phyloP scores from a whole-genome alignment of 2,113 vertebrate genomes.

The Echinops telfairi region DNA sequence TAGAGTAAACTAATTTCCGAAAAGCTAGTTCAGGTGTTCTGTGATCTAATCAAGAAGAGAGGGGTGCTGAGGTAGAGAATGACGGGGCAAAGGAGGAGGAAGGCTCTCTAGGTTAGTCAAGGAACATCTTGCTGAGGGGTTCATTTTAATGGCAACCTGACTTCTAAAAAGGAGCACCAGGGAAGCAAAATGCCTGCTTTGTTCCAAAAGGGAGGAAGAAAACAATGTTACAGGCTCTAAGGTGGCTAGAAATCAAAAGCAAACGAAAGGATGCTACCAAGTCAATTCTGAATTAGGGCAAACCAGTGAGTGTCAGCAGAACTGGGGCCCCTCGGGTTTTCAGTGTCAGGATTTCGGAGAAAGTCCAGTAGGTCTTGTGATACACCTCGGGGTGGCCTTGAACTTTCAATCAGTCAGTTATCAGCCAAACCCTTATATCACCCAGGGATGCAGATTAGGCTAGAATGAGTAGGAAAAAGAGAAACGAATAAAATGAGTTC shows the following conservation, averaged over 20 bases:
- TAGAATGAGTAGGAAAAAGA: no score
- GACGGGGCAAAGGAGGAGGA: background rate
- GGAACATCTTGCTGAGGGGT: background rate
- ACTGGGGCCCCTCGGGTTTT: background rate
- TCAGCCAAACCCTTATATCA: background rate
- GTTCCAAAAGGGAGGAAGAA: background rate
- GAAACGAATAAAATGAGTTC: background rate
- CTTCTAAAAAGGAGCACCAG: background rate
- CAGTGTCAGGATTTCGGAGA: background rate
- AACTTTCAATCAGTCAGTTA: background rate
- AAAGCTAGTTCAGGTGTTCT: background rate
- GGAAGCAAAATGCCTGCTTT: background rate
- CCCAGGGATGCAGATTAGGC: background rate
- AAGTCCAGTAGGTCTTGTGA: background rate
- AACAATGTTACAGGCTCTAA: background rate
- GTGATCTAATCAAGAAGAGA: background rate
- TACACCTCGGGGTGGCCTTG: background rate
- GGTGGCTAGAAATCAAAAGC: background rate
- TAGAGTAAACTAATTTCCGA: no score
- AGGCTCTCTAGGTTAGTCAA: background rate
- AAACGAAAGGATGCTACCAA: background rate
- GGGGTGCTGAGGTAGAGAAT: background rate
- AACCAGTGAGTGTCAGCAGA: background rate
- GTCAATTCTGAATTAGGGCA: background rate
- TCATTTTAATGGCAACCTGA: background rate